These are phyloP conservation scores for Punctoribates punctum DNA, from an alignment of 2,888 invertebrate species.

Conservation along the genomic window DNA sequence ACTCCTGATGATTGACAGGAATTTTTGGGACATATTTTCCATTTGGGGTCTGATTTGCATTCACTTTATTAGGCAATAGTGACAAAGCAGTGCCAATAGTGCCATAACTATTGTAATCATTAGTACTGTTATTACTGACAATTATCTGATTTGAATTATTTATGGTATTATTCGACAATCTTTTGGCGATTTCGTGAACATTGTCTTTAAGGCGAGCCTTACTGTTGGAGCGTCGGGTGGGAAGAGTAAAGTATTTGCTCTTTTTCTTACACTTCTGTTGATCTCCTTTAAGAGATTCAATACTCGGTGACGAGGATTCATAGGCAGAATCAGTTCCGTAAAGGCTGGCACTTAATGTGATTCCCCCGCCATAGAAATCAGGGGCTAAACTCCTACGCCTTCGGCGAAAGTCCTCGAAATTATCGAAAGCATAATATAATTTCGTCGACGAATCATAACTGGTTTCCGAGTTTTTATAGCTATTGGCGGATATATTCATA, in stretches of 20 bases:
- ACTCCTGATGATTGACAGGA: conserved; percentile 13
- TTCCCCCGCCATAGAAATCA: conserved; percentile 47
- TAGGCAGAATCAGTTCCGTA: conserved; percentile 16
- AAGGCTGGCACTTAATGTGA: neutral
- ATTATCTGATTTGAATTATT: neutral
- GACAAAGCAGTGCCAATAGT: neutral
- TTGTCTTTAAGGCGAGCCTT: neutral
- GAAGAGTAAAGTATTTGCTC: conserved; percentile 28
- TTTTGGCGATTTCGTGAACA: conserved; percentile 16
- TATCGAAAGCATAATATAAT: conserved; percentile 44
- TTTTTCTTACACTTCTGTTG: conserved; percentile 21
- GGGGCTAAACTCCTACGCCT: conserved; percentile 41
- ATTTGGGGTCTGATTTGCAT: neutral
- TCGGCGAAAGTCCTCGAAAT: conserved; percentile 44
- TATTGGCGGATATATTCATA: neutral
- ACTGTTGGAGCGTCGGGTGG: neutral
- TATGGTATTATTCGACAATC: neutral
- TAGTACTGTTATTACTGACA: neutral
- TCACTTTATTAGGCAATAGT: neutral
- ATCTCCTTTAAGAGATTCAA: conserved; percentile 16
- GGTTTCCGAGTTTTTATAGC: neutral
- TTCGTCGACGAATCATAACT: conserved; percentile 38
- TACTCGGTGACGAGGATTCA: conserved; percentile 16
- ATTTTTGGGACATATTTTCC: neutral
- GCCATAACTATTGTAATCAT: neutral